Evolutionary conservation across 2,797 vertebrate species (phyloP).

Genomic region (Chelon auratus): DNA sequence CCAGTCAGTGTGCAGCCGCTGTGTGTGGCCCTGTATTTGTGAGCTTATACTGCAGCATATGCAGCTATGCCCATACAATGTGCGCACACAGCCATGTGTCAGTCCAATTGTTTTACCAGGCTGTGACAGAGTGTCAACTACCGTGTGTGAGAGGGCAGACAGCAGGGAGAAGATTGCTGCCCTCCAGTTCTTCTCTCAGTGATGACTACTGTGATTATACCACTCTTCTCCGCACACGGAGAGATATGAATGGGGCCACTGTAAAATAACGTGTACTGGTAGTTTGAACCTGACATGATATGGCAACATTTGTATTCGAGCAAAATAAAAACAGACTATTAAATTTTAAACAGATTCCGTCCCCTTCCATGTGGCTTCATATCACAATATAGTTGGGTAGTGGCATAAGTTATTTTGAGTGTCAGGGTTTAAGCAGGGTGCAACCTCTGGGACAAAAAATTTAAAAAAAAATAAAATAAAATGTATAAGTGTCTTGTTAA

Average conservation of each 20-base stretch:
- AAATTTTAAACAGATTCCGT: conserved; percentile 16
- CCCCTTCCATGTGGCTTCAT: conserved; percentile 18
- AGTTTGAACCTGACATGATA: conserved; percentile 34
- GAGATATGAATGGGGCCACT: conserved; percentile 36
- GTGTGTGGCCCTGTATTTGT: not conserved
- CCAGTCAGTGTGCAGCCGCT: conserved; percentile 6
- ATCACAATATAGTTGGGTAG: conserved; percentile 19
- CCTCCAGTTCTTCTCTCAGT: conserved; percentile 59
- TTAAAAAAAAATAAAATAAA: no score
- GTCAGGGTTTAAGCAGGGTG: no score
- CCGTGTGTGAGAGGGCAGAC: conserved; percentile 55
- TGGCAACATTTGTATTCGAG: conserved; percentile 16
- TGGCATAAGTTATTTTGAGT: no score
- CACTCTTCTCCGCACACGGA: conserved; percentile 35
- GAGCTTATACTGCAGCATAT: conserved; percentile 15
- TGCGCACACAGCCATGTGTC: conserved; percentile 46
- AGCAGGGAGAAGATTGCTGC: conserved; percentile 57
- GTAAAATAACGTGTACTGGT: conserved; percentile 27
- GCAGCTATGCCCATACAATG: conserved; percentile 33
- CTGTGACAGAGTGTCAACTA: conserved; percentile 68
- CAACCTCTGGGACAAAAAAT: no score
- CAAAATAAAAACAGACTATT: conserved; percentile 16
- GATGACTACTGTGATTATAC: conserved; percentile 59
- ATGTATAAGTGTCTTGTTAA: no score
- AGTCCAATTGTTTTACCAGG: conserved; percentile 68